A percentile compares a stretch with the other conserved stretches of the same genome.
Evolutionary conservation across 2,888 invertebrate species (phyloP).

Genomic region (Hirtodrosophila histrioides): DNA sequence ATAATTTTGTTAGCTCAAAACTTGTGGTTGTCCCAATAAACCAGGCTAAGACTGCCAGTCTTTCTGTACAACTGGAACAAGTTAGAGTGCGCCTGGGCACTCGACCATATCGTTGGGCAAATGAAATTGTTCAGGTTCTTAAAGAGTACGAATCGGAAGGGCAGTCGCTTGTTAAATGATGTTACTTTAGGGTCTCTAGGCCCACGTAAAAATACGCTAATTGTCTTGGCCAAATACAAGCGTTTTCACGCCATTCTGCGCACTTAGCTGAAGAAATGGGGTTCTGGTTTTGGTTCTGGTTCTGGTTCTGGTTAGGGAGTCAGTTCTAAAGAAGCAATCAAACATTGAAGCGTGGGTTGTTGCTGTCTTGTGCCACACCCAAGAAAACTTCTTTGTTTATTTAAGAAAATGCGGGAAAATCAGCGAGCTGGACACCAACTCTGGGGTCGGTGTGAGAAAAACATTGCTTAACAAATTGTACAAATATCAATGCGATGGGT

Average conservation of each 20-base stretch:
- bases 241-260: constrained; percentile 78
- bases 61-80: background rate
- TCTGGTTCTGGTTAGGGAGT: constrained; percentile 16
- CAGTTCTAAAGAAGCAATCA: constrained; percentile 63
- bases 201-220: constrained; percentile 45
- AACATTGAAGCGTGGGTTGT: constrained; percentile 62
- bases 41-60: constrained; percentile 12
- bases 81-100: constrained; percentile 15
- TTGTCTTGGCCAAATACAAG: constrained; percentile 76
- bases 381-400: constrained; percentile 62
- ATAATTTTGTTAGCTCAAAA: constrained; percentile 45
- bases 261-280: constrained; percentile 41
- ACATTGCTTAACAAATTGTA: constrained; percentile 62
- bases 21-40: constrained; percentile 39
- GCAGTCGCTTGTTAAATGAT: constrained; percentile 42
- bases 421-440: constrained; percentile 46
- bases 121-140: constrained; percentile 32
- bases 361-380: constrained; percentile 62
- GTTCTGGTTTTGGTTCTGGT: constrained; percentile 4
- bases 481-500: constrained; percentile 42
- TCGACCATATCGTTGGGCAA: constrained; percentile 31
- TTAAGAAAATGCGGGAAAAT: constrained; percentile 75
- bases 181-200: constrained; percentile 22
- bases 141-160: constrained; percentile 2
- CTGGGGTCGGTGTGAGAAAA: constrained; percentile 72